These are phyloP conservation scores for Enteromius unitaeniatus DNA, from an alignment of 2,797 vertebrate species.

Conservation along the genomic window DNA sequence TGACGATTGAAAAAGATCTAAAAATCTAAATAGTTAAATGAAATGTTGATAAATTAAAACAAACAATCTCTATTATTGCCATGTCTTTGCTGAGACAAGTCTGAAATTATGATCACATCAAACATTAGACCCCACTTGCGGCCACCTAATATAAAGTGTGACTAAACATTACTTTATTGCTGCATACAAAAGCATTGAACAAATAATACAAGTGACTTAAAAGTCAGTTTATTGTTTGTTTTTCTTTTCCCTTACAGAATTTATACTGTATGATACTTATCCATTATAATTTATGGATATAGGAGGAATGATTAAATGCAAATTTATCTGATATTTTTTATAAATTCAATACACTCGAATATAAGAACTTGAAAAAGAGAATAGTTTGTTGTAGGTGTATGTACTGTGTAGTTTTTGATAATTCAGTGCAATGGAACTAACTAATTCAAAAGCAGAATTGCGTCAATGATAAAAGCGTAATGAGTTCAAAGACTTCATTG, in stretches of 20 bases:
- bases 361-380: background rate
- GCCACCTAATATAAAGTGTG: too few relatives aligned
- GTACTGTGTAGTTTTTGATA: background rate
- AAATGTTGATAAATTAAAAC: background rate
- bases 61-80: background rate
- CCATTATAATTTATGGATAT: background rate
- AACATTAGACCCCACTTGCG: too few relatives aligned
- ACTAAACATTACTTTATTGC: background rate
- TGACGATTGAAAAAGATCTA: too few relatives aligned
- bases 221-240: background rate
- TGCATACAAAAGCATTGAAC: background rate
- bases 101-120: background rate
- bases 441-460: background rate
- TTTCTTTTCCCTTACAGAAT: background rate
- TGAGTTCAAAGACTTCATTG: background rate
- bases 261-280: background rate
- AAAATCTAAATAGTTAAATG: background rate
- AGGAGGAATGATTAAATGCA: background rate
- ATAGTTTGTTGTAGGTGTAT: background rate
- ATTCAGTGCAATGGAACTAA: background rate
- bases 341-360: background rate
- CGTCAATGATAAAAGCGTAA: background rate
- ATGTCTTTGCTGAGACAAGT: background rate
- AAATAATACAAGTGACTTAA: background rate
- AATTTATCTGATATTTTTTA: background rate